Conservation (phyloP, 2,797 vertebrate genomes). For the Bradypodion pumilum region DNA sequence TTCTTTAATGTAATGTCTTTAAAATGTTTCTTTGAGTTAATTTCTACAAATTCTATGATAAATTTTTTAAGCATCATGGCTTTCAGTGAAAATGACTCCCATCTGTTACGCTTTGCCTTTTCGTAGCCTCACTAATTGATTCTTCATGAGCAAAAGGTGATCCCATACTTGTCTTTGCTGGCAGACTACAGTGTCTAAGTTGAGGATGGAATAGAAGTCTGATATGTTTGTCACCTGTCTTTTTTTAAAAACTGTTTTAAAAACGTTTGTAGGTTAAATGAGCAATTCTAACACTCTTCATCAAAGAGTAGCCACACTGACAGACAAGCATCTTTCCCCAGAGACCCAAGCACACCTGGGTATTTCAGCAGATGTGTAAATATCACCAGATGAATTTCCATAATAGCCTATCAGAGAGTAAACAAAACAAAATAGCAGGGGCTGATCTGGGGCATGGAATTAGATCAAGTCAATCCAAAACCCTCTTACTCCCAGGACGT, state of each 20-base stretch:
- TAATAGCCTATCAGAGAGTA: too few relatives aligned
- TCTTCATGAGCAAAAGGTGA: background rate
- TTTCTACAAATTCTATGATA: conserved; percentile 12
- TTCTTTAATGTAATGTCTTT: conserved; percentile 14
- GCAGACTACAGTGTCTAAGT: fast-evolving
- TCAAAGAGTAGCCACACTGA: too few relatives aligned
- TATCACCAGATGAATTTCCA: background rate
- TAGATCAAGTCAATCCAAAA: background rate
- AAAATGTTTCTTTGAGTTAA: conserved; percentile 44
- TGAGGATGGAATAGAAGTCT: background rate
- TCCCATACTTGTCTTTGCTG: background rate
- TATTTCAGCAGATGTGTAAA: background rate
- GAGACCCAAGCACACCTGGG: background rate
- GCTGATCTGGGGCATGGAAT: background rate
- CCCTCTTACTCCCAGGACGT: too few relatives aligned
- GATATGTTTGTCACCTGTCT: background rate
- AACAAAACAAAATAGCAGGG: too few relatives aligned
- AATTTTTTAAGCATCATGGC: conserved; percentile 43
- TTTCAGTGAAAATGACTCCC: background rate
- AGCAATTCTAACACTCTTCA: background rate
- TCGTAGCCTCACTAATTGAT: fast-evolving
- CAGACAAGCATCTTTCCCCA: background rate
- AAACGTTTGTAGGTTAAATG: background rate
- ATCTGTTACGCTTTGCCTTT: background rate
- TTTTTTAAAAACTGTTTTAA: background rate